Conservation (phyloP, 2,888 invertebrate species). For the Stenchaetothrips biformis region DNA sequence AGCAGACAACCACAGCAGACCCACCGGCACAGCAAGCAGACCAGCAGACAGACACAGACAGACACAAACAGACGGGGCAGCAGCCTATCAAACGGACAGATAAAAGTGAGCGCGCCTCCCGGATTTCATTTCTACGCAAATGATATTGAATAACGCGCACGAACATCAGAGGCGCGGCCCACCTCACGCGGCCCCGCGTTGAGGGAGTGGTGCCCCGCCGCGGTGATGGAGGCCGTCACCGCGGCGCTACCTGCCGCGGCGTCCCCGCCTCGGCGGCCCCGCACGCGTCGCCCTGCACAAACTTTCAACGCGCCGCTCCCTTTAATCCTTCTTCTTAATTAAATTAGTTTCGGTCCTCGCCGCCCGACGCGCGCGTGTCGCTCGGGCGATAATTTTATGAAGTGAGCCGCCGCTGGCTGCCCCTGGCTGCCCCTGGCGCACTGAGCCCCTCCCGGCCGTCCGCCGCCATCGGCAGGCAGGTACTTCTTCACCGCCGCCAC, state of each 20-base stretch:
- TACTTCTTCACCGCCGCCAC: no score
- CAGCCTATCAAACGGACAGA: no score
- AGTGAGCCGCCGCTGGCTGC: neutral
- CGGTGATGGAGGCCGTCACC: neutral
- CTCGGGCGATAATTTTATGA: conserved; percentile 9
- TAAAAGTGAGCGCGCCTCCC: neutral
- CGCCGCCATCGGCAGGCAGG: neutral
- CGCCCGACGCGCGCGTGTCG: neutral
- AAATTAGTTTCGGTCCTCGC: neutral
- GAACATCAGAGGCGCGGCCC: no score
- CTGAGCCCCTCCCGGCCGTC: neutral
- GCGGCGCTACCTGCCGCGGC: neutral
- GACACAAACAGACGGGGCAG: neutral
- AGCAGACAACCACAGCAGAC: no score
- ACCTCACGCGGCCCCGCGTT: no score
- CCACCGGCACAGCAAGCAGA: no score
- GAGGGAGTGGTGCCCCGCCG: no score
- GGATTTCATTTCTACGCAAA: conserved; percentile 19
- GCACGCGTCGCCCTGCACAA: neutral
- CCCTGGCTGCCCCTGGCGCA: neutral
- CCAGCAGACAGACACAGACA: neutral
- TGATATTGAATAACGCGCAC: neutral
- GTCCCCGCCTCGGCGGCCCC: neutral
- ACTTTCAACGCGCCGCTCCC: neutral
- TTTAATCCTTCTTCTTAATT: conserved; percentile 6